Evolutionary conservation across 2,888 invertebrate genomes (phyloP).

Genomic region (Leptopilina drosophilae): DNA sequence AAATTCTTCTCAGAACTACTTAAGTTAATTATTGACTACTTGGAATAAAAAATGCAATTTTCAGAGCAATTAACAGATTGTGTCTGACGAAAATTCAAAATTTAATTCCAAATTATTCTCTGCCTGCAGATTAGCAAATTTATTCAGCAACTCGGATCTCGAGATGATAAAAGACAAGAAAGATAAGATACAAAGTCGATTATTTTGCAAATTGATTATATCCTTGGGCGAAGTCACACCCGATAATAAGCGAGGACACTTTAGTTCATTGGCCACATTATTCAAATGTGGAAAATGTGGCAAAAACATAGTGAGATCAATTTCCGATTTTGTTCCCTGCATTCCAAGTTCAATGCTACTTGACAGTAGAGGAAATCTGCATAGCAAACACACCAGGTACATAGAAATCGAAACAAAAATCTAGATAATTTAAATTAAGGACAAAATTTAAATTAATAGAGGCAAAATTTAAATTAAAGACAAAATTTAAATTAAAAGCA

Average conservation of each 20-base stretch:
- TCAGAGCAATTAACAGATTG: too few relatives aligned
- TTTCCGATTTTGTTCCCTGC: slow-evolving; percentile 86
- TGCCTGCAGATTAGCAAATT: slow-evolving; percentile 84
- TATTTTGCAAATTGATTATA: slow-evolving; percentile 90
- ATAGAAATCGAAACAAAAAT: background rate
- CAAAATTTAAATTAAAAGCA: too few relatives aligned
- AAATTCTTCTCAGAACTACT: too few relatives aligned
- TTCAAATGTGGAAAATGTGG: slow-evolving; percentile 88
- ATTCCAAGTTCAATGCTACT: slow-evolving; percentile 85
- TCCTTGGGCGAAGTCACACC: slow-evolving; percentile 87
- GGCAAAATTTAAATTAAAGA: too few relatives aligned
- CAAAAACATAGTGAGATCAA: slow-evolving; percentile 84
- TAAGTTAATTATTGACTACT: too few relatives aligned
- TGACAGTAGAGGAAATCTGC: slow-evolving; percentile 85
- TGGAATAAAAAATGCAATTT: background rate
- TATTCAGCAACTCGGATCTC: slow-evolving; percentile 92
- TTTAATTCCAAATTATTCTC: slow-evolving; percentile 48
- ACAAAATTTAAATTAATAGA: background rate
- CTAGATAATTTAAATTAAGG: background rate
- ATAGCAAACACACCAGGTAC: slow-evolving; percentile 84
- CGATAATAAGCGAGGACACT: slow-evolving; percentile 88
- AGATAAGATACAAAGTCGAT: slow-evolving; percentile 90
- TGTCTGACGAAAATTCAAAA: background rate
- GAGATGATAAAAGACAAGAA: slow-evolving; percentile 91
- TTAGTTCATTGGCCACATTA: slow-evolving; percentile 86